Base-by-base conservation (phyloP, 2,797 vertebrate species). In the Kryptopterus vitreolus region DNA sequence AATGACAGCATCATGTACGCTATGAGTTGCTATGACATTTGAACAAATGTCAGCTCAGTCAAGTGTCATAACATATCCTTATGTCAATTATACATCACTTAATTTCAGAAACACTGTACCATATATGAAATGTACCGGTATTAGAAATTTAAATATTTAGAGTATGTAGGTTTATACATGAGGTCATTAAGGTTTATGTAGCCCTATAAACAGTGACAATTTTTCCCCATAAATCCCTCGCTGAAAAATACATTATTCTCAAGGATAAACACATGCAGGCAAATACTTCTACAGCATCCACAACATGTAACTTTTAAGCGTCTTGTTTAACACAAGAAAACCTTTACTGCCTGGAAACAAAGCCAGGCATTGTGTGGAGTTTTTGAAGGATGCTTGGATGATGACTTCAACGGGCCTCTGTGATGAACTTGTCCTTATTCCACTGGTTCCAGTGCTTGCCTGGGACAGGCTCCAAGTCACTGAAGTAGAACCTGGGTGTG, bases 391-490 rank as follows among this genome's bases (percentile, higher is more conserved):
- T 91, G 90, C 86, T 87, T 91, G 86, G 85, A 85, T 63, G 81
- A 90, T 93, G 92, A 94, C 92, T 91, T 93, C 92, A 93, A 90
- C 87, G 46, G 78, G 68, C 10, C 79, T 86, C 82, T 70, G 76
- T 84, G 83, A 89, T 93, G 88, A 92, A 93, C 88, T 85, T 87
- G 86, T 87, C 88, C 89, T 90, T 93, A 94, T 90, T 93, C 91
- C 79, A 71, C 89, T 84, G 85, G 88, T 84, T 87, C 86, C 82
- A 46, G 93, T 94, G 89, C 91, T 83, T 81, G 90, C 78, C 89
- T 82, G 90, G 88, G 88, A 87, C 85, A 90, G 89, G 90, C 86
- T 92, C 91, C 91, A 85, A 80, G 81, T 87, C 84, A 86, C 83
- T 85, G 86, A 48, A 82, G 86, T 82, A 59, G 55, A 78, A 76